phyloP scores from a whole-genome alignment of 2,888 invertebrate genomes.

The Eupithecia subumbrata region DNA sequence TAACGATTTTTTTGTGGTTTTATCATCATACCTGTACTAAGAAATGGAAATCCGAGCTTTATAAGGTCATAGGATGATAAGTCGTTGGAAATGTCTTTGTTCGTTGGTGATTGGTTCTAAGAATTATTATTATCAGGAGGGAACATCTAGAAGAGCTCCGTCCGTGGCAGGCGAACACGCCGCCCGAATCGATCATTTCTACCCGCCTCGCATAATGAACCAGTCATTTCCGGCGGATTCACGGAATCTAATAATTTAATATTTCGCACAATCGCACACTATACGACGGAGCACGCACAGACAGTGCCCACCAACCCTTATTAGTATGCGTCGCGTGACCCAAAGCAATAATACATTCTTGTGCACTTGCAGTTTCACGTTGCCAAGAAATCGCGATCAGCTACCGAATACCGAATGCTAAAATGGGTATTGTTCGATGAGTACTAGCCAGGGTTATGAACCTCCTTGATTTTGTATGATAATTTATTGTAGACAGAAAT shows the following conservation, averaged over 20 bases:
- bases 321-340: constrained; percentile 77
- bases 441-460: constrained; percentile 23
- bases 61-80: constrained; percentile 48
- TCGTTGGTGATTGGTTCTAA: constrained; percentile 49
- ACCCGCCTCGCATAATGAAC: constrained; percentile 75
- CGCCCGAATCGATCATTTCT: constrained; percentile 75
- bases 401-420: constrained; percentile 80
- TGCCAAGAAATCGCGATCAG: constrained; percentile 76
- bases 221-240: constrained; percentile 78
- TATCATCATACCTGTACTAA: constrained; percentile 1
- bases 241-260: constrained; percentile 71
- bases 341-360: constrained; percentile 77
- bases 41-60: constrained; percentile 37
- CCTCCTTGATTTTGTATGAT: constrained; percentile 26
- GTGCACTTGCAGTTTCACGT: constrained; percentile 82
- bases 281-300: constrained; percentile 63
- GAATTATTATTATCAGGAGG: constrained; percentile 64
- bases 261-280: constrained; percentile 66
- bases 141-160: constrained; percentile 37
- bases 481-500: constrained; percentile 23
- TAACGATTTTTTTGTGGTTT: not conserved
- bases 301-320: constrained; percentile 55
- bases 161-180: constrained; percentile 49
- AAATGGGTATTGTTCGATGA: constrained; percentile 67
- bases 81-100: constrained; percentile 10